Percentiles rank a stretch among this genome's conserved stretches.
These are phyloP conservation scores for Ophioninae sp. DNA, from an alignment of 2,888 invertebrate species.

Conservation along the genomic window DNA sequence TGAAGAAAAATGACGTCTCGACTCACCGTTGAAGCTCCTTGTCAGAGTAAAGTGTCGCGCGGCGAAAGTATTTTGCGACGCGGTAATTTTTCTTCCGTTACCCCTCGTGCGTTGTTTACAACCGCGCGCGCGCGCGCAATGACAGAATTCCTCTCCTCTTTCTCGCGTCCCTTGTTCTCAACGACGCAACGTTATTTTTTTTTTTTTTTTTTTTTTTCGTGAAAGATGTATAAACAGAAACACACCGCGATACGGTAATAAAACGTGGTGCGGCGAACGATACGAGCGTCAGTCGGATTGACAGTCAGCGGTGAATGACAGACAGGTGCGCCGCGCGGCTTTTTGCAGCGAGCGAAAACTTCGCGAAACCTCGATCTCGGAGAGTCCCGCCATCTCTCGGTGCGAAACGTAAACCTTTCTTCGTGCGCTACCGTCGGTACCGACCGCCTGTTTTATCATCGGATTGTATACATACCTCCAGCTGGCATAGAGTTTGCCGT, in stretches of 20 bases:
- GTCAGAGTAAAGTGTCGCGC: conserved; percentile 5
- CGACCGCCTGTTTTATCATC: not conserved
- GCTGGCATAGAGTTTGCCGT: not conserved
- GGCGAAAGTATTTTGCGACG: conserved; percentile 29
- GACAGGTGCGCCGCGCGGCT: conserved; percentile 71
- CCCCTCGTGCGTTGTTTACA: conserved; percentile 35
- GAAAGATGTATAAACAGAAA: conserved; percentile 62
- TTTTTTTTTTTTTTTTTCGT: conserved; percentile 3
- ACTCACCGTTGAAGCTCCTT: conserved; percentile 26
- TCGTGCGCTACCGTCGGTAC: not conserved
- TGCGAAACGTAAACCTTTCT: not conserved
- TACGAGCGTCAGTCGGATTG: conserved; percentile 73
- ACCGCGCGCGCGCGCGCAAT: conserved; percentile 20
- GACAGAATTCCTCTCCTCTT: conserved; percentile 20
- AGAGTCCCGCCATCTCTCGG: conserved; percentile 56
- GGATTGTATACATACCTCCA: not conserved
- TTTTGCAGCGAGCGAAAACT: conserved; percentile 54
- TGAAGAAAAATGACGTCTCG: not conserved
- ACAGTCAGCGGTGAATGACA: conserved; percentile 73
- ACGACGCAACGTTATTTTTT: not conserved
- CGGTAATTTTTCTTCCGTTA: conserved; percentile 20
- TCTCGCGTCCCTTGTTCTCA: conserved; percentile 3
- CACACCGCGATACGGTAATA: conserved; percentile 64
- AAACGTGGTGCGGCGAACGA: conserved; percentile 64
- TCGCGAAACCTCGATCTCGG: conserved; percentile 11